phyloP scores from a whole-genome alignment of 2,888 invertebrate species.

The Dasypolia templi region DNA sequence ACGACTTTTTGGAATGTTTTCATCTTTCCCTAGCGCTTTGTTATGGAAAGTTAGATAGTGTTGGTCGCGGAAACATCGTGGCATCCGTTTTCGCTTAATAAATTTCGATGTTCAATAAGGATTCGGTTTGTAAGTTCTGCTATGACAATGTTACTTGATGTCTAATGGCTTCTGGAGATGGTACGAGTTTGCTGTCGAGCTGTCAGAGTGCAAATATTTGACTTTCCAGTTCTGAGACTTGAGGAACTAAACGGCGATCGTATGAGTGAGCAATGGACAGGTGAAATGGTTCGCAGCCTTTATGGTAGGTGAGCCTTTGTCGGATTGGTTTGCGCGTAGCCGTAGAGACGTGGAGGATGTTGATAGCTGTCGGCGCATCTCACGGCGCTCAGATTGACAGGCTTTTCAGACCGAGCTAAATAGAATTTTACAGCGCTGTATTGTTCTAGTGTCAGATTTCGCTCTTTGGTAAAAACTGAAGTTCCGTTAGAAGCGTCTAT shows the following conservation, averaged over 20 bases:
- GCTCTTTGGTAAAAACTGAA: constrained; percentile 44
- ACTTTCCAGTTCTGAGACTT: constrained; percentile 52
- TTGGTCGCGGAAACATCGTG: constrained; percentile 78
- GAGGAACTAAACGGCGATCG: constrained; percentile 65
- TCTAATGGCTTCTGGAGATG: constrained; percentile 62
- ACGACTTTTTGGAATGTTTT: constrained; percentile 83
- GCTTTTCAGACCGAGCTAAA: constrained; percentile 72
- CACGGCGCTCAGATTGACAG: constrained; percentile 77
- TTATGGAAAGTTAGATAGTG: constrained; percentile 84
- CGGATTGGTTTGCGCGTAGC: constrained; percentile 72
- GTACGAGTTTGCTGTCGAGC: constrained; percentile 59
- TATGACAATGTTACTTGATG: constrained; percentile 65
- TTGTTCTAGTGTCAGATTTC: constrained; percentile 59
- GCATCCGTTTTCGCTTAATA: constrained; percentile 76
- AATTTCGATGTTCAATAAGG: constrained; percentile 75
- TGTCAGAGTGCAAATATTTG: constrained; percentile 52
- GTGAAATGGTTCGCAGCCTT: constrained; percentile 75
- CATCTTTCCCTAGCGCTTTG: constrained; percentile 80
- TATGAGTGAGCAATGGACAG: constrained; percentile 74
- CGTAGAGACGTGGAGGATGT: constrained; percentile 70
- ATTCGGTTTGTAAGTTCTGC: constrained; percentile 67
- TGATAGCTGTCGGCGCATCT: constrained; percentile 77
- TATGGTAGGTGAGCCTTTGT: constrained; percentile 78
- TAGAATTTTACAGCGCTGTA: constrained; percentile 74
- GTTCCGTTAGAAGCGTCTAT: constrained; percentile 29